Base-by-base conservation (phyloP, 2,797 vertebrate species). In the Clarias platycephalus region DNA sequence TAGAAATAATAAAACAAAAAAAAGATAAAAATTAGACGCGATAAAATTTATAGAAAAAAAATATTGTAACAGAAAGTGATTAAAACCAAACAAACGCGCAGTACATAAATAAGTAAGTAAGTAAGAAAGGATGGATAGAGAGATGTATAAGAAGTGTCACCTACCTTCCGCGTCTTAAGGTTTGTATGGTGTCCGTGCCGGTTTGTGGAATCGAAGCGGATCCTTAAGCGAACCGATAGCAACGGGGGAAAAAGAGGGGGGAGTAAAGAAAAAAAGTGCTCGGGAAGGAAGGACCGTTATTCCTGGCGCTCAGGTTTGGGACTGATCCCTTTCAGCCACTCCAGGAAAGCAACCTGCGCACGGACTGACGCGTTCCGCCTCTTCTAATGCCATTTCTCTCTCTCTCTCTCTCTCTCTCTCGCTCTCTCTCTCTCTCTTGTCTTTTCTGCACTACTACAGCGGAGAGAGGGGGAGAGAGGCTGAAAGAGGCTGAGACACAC, bases 301-400 rank as follows among this genome's bases (percentile, higher is more conserved):
- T 97, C 97, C 97, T 98, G 97, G 96, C 95, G 95, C 95, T 97
- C 97, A 98, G 97, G 97, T 98, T 75, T 98, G 97, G 96, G 95
- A 98, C 97, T 98, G 97, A 98, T 97, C 96, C 97, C 96, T 97
- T 97, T 96, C 96, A 97, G 97, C 97, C 97, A 98, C 97, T 97
- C 96, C 97, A 99, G 97, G 97, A 99, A 98, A 97, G 96, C 96
- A 96, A 98, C 97, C 97, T 98, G 97, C 96, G 97, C 96, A 97
- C 97, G 97, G 97, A 97, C 97, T 98, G 97, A 98, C 97, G 97
- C 97, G 97, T 97, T 97, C 97, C 97, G 97, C 97, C 97, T 97
- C 96, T 97, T 97, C 97, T 97, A 98, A 98, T 98, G 97, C 97
- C 97, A 99, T 97, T 98, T 97, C 97, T 95, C 97, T 97, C 90